Conservation (phyloP, 1,140 invertebrate genomes). For the Ips nitidus region DNA sequence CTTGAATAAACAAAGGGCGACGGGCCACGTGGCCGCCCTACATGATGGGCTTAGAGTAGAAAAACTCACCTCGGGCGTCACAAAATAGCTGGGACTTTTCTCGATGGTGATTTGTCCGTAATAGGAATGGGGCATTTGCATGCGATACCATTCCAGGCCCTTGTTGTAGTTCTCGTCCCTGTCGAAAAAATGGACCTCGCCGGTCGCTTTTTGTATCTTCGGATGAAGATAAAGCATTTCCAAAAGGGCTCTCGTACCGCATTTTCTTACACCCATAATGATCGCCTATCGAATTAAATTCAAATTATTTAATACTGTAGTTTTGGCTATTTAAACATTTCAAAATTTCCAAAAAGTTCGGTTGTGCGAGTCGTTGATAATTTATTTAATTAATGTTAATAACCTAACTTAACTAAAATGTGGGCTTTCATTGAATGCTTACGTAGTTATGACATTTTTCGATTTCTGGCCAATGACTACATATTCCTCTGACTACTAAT, state of each 20-base stretch:
- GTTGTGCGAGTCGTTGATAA: no score
- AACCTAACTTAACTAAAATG: no score
- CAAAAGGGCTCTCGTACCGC: constrained; percentile 88
- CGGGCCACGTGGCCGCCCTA: no score
- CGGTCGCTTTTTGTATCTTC: constrained; percentile 86
- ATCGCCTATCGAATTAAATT: constrained; percentile 61
- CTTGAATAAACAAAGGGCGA: no score
- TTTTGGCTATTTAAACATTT: no score
- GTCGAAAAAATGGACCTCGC: constrained; percentile 95
- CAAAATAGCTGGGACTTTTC: constrained; percentile 97
- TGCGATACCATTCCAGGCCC: constrained; percentile 90
- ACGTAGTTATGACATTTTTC: no score
- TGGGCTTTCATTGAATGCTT: no score
- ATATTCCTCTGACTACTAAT: no score
- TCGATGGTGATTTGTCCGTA: constrained; percentile 92
- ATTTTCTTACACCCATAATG: constrained; percentile 90
- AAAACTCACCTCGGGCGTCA: constrained; percentile 82
- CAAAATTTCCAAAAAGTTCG: no score
- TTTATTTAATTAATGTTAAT: no score
- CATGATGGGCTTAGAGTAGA: not conserved
- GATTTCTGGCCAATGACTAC: no score
- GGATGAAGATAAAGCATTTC: constrained; percentile 95
- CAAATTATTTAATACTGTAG: not conserved
- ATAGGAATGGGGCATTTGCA: constrained; percentile 90
- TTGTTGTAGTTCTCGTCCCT: constrained; percentile 86